These are phyloP conservation scores for Rhinoraja longicauda DNA, from an alignment of 2,797 vertebrate species.

Conservation along the genomic window DNA sequence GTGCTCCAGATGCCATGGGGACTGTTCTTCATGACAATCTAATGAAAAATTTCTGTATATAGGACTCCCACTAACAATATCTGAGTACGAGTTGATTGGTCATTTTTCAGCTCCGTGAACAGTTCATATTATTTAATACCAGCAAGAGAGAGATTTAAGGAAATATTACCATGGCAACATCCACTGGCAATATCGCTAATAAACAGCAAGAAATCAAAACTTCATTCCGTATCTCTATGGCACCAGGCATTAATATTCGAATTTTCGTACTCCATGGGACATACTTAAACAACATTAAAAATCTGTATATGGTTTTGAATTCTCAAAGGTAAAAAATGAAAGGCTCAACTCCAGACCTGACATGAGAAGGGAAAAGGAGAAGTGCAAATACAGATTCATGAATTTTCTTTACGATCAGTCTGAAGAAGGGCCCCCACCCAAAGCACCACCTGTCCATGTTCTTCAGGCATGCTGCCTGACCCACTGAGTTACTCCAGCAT, in stretches of 20 bases:
- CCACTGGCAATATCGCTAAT: not conserved
- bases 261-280: not conserved
- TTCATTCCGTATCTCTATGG: not conserved
- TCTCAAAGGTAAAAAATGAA: not conserved
- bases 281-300: not conserved
- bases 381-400: no score
- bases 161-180: slow-evolving; percentile 7
- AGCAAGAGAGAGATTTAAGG: not conserved
- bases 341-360: not conserved
- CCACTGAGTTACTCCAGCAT: no score
- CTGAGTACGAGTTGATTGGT: not conserved
- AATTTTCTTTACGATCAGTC: no score
- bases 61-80: not conserved
- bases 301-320: not conserved
- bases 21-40: not conserved
- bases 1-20: not conserved
- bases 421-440: no score
- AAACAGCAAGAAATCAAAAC: not conserved
- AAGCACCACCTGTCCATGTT: no score
- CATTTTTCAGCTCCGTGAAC: slow-evolving; percentile 5
- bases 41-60: not conserved
- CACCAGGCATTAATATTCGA: not conserved
- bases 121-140: not conserved
- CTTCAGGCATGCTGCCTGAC: no score
- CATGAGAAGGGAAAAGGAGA: not conserved